Evolutionary conservation across 2,113 vertebrate species (phyloP).

Genomic region (Laterallus jamaicensis): DNA sequence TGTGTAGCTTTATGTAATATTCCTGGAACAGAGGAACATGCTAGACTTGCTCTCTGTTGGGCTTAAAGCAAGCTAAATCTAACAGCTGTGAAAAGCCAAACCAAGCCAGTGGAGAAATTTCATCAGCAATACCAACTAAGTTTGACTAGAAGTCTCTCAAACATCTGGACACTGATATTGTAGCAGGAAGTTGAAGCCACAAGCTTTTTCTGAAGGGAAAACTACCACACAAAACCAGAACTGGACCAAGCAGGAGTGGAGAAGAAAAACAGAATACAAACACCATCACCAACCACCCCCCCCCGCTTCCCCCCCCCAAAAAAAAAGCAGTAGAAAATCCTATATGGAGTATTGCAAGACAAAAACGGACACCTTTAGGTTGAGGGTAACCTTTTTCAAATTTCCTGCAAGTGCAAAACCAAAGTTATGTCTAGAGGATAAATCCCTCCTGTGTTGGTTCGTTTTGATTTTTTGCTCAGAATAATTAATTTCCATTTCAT

Average conservation of each 20-base stretch:
- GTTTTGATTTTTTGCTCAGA: background rate
- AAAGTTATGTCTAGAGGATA: background rate
- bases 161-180: background rate
- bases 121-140: background rate
- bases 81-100: background rate
- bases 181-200: background rate
- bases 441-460: background rate
- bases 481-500: background rate
- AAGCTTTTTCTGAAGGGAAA: background rate
- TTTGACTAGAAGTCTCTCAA: background rate
- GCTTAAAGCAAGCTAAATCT: background rate
- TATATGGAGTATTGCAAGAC: background rate
- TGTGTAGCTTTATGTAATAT: background rate
- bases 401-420: background rate
- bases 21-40: background rate
- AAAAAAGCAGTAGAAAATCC: background rate
- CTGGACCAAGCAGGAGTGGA: rapidly evolving
- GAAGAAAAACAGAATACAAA: background rate
- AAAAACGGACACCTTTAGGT: background rate
- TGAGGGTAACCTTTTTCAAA: background rate
- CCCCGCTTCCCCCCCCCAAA: too few relatives aligned
- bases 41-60: background rate
- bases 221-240: background rate
- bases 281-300: too few relatives aligned
- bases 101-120: background rate